A percentile compares a stretch with the other conserved stretches of the same genome.
phyloP scores from a whole-genome alignment of 2,113 vertebrate species.

The Epinephelus moara region DNA sequence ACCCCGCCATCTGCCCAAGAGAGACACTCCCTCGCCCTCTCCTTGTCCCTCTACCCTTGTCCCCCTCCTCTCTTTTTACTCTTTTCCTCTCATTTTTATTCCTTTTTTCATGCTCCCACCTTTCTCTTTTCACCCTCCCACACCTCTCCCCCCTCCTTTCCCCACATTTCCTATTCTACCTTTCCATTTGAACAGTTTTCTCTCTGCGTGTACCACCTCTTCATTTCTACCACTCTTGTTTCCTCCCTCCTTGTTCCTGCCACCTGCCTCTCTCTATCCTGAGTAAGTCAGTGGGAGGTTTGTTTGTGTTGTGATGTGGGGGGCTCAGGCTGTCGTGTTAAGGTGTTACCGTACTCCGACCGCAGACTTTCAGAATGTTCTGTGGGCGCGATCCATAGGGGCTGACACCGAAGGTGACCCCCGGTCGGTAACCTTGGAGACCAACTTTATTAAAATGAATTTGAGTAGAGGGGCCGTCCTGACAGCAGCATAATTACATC shows the following conservation, averaged over 20 bases:
- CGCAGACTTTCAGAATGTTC: constrained; percentile 65
- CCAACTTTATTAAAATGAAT: constrained; percentile 99
- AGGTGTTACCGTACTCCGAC: constrained; percentile 74
- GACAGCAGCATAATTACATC: constrained; percentile 99
- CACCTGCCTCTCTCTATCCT: constrained; percentile 35
- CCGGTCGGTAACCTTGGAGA: constrained; percentile 95
- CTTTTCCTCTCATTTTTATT: constrained; percentile 54
- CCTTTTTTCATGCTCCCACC: constrained; percentile 26
- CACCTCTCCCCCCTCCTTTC: constrained; percentile 4
- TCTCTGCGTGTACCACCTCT: constrained; percentile 5
- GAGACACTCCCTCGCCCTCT: constrained; percentile 77
- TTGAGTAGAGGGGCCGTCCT: constrained; percentile 95
- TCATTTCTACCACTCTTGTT: constrained; percentile 19
- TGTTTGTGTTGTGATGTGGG: constrained; percentile 34
- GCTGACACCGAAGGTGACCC: constrained; percentile 98
- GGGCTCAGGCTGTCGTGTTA: constrained; percentile 50
- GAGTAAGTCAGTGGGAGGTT: constrained; percentile 32
- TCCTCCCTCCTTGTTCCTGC: constrained; percentile 6
- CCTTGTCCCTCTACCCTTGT: constrained; percentile 76
- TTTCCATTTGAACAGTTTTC: constrained; percentile 35
- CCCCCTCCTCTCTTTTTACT: constrained; percentile 39
- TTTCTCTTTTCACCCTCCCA: constrained; percentile 17
- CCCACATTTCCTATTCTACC: background rate
- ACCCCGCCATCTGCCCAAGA: constrained; percentile 81
- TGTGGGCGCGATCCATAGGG: constrained; percentile 83